Conservation (phyloP, 2,888 invertebrate genomes). For the Trissoscelio sp. region DNA sequence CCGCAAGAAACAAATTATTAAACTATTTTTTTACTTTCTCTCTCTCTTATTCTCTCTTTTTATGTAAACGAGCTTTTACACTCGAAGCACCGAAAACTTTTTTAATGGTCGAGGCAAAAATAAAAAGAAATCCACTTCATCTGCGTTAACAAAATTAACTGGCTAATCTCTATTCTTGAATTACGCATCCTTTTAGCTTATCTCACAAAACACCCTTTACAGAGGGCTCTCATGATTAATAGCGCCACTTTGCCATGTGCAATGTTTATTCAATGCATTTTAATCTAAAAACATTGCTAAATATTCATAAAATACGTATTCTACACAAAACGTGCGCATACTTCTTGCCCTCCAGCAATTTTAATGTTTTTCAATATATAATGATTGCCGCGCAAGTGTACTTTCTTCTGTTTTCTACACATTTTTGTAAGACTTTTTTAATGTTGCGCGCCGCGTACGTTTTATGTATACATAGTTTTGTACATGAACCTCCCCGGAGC, state of each 20-base stretch:
- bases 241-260: constrained; percentile 16
- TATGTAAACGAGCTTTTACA: background rate
- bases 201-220: constrained; percentile 14
- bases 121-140: constrained; percentile 26
- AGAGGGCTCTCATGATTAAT: constrained; percentile 44
- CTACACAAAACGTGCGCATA: background rate
- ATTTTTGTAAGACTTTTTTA: constrained; percentile 44
- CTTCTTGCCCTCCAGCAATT: constrained; percentile 9
- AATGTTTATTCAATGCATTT: constrained; percentile 50
- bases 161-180: constrained; percentile 42
- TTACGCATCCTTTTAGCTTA: constrained; percentile 39
- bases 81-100: background rate
- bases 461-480: constrained; percentile 21
- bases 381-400: constrained; percentile 24
- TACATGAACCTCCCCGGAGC: constrained; percentile 14
- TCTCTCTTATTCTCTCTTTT: background rate
- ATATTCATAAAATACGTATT: constrained; percentile 53
- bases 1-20: constrained; percentile 1
- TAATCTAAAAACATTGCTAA: constrained; percentile 37
- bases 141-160: constrained; percentile 42
- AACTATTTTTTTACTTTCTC: constrained; percentile 7
- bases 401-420: constrained; percentile 30
- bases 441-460: constrained; percentile 23
- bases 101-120: background rate
- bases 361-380: constrained; percentile 56